A percentile compares a stretch with the other conserved stretches of the same genome.
phyloP scores from a whole-genome alignment of 2,113 vertebrate genomes.

The Lophotis ruficrista region DNA sequence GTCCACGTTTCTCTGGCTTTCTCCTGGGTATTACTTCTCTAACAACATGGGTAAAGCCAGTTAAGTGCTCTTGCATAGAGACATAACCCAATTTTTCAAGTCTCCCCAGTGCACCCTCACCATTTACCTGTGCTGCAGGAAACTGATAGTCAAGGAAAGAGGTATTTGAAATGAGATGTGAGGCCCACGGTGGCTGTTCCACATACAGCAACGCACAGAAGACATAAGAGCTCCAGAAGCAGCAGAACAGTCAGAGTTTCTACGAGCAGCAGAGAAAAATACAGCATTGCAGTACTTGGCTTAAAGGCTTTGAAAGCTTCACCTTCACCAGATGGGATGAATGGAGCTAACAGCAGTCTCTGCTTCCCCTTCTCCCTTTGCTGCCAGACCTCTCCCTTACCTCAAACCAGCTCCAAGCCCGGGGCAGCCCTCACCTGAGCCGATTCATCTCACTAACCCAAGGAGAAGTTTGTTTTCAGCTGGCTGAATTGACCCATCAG shows the following conservation, averaged over 20 bases:
- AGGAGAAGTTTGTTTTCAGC: background rate
- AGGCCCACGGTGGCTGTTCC: background rate
- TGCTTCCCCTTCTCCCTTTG: background rate
- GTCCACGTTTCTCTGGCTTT: background rate
- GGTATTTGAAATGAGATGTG: background rate
- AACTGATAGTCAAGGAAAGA: background rate
- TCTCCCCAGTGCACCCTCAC: background rate
- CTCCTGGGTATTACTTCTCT: background rate
- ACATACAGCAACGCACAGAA: background rate
- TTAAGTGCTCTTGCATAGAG: background rate
- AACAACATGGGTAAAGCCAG: rapidly evolving
- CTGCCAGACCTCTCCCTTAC: background rate
- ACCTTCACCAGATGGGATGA: background rate
- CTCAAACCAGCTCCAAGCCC: background rate
- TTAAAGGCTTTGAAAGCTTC: background rate
- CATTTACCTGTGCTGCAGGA: background rate
- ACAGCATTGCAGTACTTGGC: background rate
- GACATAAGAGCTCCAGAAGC: background rate
- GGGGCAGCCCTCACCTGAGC: background rate
- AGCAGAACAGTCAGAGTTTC: background rate
- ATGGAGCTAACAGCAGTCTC: background rate
- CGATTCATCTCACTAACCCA: background rate
- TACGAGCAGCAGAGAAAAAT: background rate
- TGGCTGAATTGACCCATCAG: background rate
- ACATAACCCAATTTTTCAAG: background rate